A percentile compares a stretch with the other conserved stretches of the same genome.
Evolutionary conservation across 2,888 invertebrate species (phyloP).

Genomic region (Pyrocoelia pectoralis): DNA sequence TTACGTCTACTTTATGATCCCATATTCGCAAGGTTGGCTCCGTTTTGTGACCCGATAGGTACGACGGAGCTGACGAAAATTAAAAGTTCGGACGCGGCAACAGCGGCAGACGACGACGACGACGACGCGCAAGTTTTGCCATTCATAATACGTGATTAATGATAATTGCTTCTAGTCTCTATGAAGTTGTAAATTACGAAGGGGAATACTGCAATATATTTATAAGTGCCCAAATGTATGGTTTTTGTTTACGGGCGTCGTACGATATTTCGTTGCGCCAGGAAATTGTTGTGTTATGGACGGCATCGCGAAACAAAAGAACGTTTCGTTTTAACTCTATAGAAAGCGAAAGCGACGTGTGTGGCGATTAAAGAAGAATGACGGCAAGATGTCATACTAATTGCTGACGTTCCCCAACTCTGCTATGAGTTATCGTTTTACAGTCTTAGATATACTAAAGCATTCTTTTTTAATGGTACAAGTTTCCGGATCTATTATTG

Average conservation of each 20-base stretch:
- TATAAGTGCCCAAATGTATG: constrained; percentile 42
- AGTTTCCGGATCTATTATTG: constrained; percentile 41
- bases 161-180: constrained; percentile 56
- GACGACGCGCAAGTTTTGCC: constrained; percentile 57
- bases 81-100: constrained; percentile 46
- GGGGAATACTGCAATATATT: constrained; percentile 44
- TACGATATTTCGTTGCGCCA: constrained; percentile 48
- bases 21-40: constrained; percentile 36
- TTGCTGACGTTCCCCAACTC: constrained; percentile 52
- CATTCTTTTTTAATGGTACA: constrained; percentile 51
- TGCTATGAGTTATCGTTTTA: constrained; percentile 50
- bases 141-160: constrained; percentile 60
- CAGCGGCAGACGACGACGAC: constrained; percentile 45
- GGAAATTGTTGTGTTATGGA: constrained; percentile 32
- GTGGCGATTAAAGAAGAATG: constrained; percentile 51
- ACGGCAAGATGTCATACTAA: constrained; percentile 57
- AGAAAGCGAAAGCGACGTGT: constrained; percentile 49
- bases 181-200: constrained; percentile 56
- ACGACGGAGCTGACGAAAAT: constrained; percentile 45
- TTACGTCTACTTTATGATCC: constrained; percentile 44
- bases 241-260: constrained; percentile 52
- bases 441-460: constrained; percentile 47
- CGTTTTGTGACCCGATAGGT: constrained; percentile 29
- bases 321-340: constrained; percentile 29
- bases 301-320: constrained; percentile 25